Evolutionary conservation across 2,113 vertebrate species (phyloP), one percentile per base, ranked within the genome.

Genomic region (Falcunculus frontatus): DNA sequence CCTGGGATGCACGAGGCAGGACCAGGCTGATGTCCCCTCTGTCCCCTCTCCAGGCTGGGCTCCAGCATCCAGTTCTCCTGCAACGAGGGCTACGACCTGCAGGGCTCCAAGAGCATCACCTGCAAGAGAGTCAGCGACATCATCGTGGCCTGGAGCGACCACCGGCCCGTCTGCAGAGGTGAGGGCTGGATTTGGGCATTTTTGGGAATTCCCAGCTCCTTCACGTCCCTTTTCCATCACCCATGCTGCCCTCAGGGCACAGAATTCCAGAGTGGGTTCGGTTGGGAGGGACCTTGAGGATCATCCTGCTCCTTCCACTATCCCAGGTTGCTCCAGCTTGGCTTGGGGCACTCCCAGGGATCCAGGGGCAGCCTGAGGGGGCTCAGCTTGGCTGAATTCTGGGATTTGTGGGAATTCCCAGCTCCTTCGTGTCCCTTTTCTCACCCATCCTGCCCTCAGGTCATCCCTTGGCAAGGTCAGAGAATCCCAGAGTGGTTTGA

Each of bases 1-100:
- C 9, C 72, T 2, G 69, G 60, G 2, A 0, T 13, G 33, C 49
- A 20, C 0, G 3, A 5, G 64, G 41, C 69, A 59, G 84, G 62
- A 33, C 17, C 0, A 6, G 53, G 73, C 84, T 87, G 53, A 77
- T 46, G 46, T 46, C 55, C 55, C 64, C 73, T 60, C 1, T 62
- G 82, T 78, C 33, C 84, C 64, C 73, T 78, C 55, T 19, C 96
- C 96, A 99, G 99, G 95, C 98, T 99, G 91, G 99, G 99, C 69
- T 99, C 99, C 97, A 99, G 99, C 7, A 98, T 99, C 97, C 99
- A 99, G 96, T 99, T 99, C 97, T 98, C 99, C 97, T 99, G 99
- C 81, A 99, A 99, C 4, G 99, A 99, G 93, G 99, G 99, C 89
- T 99, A 99, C 25, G 99, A 99, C 89, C 98, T 99, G 73, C 99